Conservation (phyloP, 2,113 vertebrate species). For the Vulpes ferrilata region DNA sequence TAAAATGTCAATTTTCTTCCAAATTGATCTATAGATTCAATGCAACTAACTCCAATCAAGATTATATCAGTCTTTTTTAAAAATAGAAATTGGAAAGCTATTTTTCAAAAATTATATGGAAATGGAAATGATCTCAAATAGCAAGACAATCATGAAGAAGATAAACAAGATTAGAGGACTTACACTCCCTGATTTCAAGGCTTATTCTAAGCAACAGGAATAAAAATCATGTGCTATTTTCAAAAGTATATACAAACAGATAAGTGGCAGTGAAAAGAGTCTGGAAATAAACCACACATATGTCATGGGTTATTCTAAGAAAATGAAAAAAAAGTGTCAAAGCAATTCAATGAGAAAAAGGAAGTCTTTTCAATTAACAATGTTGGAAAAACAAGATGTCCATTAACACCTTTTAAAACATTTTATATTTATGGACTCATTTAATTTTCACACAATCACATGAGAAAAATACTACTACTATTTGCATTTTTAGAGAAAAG, state of each 20-base stretch:
- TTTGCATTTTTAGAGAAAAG: neutral
- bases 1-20: neutral
- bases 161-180: neutral
- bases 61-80: neutral
- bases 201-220: neutral
- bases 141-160: neutral
- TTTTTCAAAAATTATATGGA: neutral
- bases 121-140: slow-evolving; percentile 47
- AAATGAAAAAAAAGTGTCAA: neutral
- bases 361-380: neutral
- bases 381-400: neutral
- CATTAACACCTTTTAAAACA: neutral
- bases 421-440: neutral
- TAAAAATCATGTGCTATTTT: neutral
- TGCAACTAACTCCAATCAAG: neutral
- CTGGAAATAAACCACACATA: neutral
- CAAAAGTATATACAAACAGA: neutral
- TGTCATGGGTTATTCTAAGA: neutral
- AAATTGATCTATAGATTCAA: neutral
- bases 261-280: neutral
- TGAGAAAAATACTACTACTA: neutral
- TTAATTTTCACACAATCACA: neutral
- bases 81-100: neutral
- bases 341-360: neutral
- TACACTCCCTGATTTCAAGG: neutral